phyloP scores from a whole-genome alignment of 2,113 vertebrate genomes.

The Axis porcinus region DNA sequence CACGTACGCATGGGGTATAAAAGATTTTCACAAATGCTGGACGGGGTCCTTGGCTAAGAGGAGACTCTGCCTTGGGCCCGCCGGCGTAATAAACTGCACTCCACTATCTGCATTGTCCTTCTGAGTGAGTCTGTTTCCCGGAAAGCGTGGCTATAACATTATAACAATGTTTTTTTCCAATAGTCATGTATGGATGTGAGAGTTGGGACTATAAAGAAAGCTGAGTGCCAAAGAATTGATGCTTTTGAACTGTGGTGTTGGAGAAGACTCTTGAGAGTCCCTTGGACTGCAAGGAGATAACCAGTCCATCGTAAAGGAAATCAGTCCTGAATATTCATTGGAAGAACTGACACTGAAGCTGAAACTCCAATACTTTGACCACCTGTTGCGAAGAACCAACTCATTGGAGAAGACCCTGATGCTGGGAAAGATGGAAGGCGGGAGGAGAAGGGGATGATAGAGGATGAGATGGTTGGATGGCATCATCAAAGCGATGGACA shows the following conservation, averaged over 20 bases:
- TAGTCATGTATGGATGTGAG: background rate
- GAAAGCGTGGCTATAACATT: no score
- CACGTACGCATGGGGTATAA: no score
- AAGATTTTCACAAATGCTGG: no score
- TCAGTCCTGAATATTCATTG: background rate
- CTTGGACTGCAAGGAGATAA: background rate
- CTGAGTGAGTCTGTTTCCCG: no score
- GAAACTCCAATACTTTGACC: background rate
- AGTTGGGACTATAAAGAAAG: background rate
- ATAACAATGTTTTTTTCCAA: background rate
- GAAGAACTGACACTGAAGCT: background rate
- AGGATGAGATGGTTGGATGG: background rate
- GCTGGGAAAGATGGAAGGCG: background rate
- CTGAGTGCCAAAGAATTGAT: background rate
- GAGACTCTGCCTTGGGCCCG: no score
- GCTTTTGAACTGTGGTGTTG: background rate
- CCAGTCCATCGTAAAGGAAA: background rate
- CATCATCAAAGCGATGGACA: background rate
- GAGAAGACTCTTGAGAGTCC: background rate
- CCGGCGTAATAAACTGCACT: no score
- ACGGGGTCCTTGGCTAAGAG: no score
- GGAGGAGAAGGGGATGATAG: background rate
- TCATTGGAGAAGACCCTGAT: background rate
- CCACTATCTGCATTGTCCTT: no score
- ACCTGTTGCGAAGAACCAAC: rapidly evolving